A percentile compares a stretch with the other conserved stretches of the same genome.
These are phyloP conservation scores for Tipula vernalis DNA, from an alignment of 2,888 invertebrate genomes.

Conservation along the genomic window DNA sequence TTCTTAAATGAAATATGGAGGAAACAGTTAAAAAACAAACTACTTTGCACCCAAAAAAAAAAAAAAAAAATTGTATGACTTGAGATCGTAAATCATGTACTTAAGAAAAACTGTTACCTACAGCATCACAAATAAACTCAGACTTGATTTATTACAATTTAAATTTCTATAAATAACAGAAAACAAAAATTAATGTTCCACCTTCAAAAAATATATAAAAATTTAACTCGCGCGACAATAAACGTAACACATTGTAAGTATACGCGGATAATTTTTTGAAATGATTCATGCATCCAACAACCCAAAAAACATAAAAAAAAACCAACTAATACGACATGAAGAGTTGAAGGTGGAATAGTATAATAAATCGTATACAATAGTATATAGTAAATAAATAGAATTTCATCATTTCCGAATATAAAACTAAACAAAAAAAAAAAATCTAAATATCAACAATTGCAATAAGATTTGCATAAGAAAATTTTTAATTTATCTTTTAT, in stretches of 20 bases:
- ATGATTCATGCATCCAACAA: conserved; percentile 4
- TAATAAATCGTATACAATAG: not conserved
- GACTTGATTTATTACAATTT: conserved; percentile 4
- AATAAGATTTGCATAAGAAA: not conserved
- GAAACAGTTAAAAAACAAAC: not conserved
- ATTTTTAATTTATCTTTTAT: not conserved
- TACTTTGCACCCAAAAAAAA: not conserved
- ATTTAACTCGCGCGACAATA: not conserved
- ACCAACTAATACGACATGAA: not conserved
- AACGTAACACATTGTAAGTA: not conserved
- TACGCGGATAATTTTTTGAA: not conserved
- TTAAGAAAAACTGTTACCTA: not conserved
- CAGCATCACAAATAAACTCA: not conserved
- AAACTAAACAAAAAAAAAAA: not conserved
- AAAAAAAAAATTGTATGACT: not conserved
- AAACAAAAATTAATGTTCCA: not conserved
- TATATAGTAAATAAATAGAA: not conserved
- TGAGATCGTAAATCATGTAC: not conserved
- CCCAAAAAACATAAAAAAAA: not conserved
- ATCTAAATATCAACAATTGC: not conserved
- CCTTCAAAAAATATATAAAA: not conserved
- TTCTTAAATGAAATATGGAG: not conserved
- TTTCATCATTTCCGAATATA: not conserved
- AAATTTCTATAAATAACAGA: not conserved
- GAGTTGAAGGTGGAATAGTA: not conserved